Evolutionary conservation across 2,797 vertebrate species (phyloP).

Genomic region (Karalla daura): DNA sequence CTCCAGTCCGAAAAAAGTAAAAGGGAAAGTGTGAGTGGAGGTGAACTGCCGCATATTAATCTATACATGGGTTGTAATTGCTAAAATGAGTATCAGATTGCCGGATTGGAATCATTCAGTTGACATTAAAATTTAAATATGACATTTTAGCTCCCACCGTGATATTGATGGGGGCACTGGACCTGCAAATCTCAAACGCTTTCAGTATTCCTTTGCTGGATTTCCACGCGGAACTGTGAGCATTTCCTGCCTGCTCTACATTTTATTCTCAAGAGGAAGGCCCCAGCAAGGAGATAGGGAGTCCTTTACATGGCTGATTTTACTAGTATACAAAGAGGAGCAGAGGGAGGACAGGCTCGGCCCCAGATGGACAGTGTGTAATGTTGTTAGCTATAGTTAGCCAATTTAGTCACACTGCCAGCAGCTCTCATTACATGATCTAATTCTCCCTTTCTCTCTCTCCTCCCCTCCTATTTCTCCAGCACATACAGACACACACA

Average conservation of each 20-base stretch:
- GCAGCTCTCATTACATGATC: slow-evolving; percentile 85
- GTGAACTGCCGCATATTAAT: slow-evolving; percentile 23
- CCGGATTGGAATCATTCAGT: slow-evolving; percentile 26
- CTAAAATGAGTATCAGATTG: slow-evolving; percentile 29
- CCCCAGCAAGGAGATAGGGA: slow-evolving; percentile 34
- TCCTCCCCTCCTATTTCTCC: slow-evolving; percentile 64
- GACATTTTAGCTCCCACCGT: slow-evolving; percentile 42
- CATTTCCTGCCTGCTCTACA: slow-evolving; percentile 36
- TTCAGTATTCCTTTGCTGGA: slow-evolving; percentile 40
- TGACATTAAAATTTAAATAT: slow-evolving; percentile 43
- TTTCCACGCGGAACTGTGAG: slow-evolving; percentile 32
- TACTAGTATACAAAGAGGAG: slow-evolving; percentile 69
- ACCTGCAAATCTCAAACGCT: slow-evolving; percentile 43
- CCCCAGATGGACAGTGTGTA: slow-evolving; percentile 85
- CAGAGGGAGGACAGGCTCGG: slow-evolving; percentile 74
- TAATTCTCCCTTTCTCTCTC: slow-evolving; percentile 76
- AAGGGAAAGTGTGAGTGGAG: slow-evolving; percentile 17
- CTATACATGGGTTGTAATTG: slow-evolving; percentile 29
- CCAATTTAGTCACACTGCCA: slow-evolving; percentile 80
- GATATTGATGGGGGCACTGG: slow-evolving; percentile 35
- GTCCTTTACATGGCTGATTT: slow-evolving; percentile 70
- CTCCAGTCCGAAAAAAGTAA: slow-evolving; percentile 31
- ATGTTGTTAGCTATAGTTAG: slow-evolving; percentile 86
- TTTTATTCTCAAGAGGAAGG: slow-evolving; percentile 43
- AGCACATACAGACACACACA: slow-evolving; percentile 49